These are phyloP conservation scores for Fregata magnificens DNA, from an alignment of 2,113 vertebrate genomes.

Conservation along the genomic window DNA sequence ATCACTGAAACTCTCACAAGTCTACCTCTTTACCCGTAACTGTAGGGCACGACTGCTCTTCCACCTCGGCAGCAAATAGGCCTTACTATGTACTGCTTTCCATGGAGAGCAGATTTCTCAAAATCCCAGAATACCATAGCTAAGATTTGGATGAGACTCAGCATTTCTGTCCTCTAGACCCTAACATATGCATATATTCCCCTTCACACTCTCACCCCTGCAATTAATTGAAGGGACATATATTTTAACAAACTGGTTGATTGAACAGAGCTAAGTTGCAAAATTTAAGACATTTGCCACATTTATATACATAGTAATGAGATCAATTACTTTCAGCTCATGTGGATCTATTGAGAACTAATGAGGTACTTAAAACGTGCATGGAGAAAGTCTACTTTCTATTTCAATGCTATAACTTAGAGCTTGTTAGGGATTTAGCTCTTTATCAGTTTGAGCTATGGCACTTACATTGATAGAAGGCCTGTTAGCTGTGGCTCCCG, in stretches of 20 bases:
- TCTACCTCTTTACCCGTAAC: neutral
- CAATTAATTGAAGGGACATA: conserved; percentile 20
- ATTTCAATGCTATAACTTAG: conserved; percentile 50
- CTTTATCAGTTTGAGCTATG: conserved; percentile 65
- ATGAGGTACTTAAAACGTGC: conserved; percentile 67
- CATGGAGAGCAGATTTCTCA: neutral
- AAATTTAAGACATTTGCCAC: conserved; percentile 47
- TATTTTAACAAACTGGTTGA: conserved; percentile 44
- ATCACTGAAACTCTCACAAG: neutral
- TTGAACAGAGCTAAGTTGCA: conserved; percentile 39
- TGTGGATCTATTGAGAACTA: conserved; percentile 63
- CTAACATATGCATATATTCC: conserved; percentile 13
- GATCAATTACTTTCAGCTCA: conserved; percentile 62
- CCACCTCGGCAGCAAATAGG: neutral
- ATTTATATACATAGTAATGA: conserved; percentile 49
- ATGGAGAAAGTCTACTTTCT: conserved; percentile 52
- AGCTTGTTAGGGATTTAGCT: conserved; percentile 67
- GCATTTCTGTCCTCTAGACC: neutral
- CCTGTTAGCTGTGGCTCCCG: conserved; percentile 49
- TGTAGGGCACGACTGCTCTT: fast-evolving
- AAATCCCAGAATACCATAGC: neutral
- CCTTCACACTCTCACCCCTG: neutral
- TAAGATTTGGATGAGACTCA: neutral
- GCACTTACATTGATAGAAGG: conserved; percentile 59
- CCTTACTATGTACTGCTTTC: neutral